Evolutionary conservation across 2,797 vertebrate genomes (phyloP).

Genomic region (Leptoclinus maculatus): DNA sequence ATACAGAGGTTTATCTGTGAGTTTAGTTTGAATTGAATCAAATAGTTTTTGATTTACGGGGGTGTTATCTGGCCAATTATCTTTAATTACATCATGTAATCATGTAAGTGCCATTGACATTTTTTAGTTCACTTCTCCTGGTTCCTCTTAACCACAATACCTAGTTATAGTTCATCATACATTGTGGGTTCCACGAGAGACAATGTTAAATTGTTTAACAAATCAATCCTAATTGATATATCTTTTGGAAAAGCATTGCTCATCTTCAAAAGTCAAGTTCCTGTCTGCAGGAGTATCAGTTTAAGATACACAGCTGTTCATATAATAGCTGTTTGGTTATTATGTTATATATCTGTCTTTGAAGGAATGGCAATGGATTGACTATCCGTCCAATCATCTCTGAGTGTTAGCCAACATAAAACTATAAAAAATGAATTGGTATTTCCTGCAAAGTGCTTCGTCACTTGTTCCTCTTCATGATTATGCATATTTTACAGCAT

Average conservation of each 20-base stretch:
- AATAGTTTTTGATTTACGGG: not conserved
- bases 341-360: not conserved
- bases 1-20: not conserved
- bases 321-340: not conserved
- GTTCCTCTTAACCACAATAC: not conserved
- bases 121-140: not conserved
- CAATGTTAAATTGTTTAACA: not conserved
- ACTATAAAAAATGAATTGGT: not conserved
- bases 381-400: not conserved
- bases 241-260: not conserved
- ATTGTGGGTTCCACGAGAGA: not conserved
- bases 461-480: constrained; percentile 16
- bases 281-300: not conserved
- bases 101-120: not conserved
- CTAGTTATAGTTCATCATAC: not conserved
- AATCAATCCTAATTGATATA: not conserved
- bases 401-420: not conserved
- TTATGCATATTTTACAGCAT: not conserved
- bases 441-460: not conserved
- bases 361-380: not conserved
- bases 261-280: not conserved
- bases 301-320: not conserved
- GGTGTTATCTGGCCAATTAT: not conserved
- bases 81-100: not conserved
- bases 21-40: not conserved